Percentiles rank a stretch among this genome's conserved stretches.
Conservation (phyloP, 1,140 invertebrate species). For the Diprion similis region DNA sequence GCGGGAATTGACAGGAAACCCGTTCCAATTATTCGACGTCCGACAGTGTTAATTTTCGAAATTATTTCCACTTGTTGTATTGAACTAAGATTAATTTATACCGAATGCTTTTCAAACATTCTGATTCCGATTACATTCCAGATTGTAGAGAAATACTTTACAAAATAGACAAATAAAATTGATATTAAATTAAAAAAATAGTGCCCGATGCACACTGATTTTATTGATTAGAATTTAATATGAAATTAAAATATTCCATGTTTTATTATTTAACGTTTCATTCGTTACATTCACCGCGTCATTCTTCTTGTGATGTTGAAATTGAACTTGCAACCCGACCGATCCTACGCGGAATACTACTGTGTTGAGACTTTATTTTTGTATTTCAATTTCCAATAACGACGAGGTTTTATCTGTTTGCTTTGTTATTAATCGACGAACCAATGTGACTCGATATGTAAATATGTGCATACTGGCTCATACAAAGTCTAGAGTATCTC, state of each 20-base stretch:
- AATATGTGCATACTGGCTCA: not conserved
- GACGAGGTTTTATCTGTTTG: constrained; percentile 5
- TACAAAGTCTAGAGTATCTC: not conserved
- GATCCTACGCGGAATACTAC: not conserved
- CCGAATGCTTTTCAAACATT: no score
- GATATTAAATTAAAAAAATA: no score
- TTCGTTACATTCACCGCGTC: not conserved
- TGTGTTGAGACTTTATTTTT: not conserved
- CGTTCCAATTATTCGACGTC: not conserved
- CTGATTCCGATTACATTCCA: no score
- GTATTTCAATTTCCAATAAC: not conserved
- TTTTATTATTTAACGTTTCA: no score
- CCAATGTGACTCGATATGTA: not conserved
- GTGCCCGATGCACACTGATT: no score
- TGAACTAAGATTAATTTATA: no score
- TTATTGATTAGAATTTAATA: no score
- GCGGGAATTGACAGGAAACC: not conserved
- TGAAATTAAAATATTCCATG: no score
- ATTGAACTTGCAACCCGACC: not conserved
- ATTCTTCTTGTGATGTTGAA: not conserved
- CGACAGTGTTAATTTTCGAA: not conserved
- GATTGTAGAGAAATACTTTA: no score
- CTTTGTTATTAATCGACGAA: not conserved
- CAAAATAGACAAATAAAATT: no score
- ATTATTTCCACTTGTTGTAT: no score